phyloP scores from a whole-genome alignment of 23 tunicate genomes.

The Trididemnum miniatum region DNA sequence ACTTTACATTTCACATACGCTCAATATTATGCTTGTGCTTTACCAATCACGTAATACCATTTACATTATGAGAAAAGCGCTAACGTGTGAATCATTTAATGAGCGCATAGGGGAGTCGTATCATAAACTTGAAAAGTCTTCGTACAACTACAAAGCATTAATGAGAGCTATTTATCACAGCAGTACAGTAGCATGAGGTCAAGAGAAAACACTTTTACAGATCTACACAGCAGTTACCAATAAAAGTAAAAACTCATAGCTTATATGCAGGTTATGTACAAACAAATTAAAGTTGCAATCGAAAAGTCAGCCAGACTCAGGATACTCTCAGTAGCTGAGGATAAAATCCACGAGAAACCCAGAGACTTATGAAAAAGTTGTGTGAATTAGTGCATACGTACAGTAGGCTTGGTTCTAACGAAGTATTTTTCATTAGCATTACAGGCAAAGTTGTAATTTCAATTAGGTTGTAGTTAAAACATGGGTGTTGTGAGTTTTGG shows the following conservation, averaged over 20 bases:
- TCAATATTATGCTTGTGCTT: no score
- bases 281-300: no score
- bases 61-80: not conserved
- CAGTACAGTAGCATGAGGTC: no score
- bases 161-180: no score
- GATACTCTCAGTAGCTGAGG: not conserved
- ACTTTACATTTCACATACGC: no score
- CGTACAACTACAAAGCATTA: no score
- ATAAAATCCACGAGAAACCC: not conserved
- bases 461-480: constrained; percentile 14
- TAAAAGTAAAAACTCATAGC: no score
- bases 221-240: no score
- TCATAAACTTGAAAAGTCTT: no score
- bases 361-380: not conserved
- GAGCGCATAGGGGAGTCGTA: not conserved
- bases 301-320: not conserved
- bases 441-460: not conserved
- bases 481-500: constrained; percentile 30
- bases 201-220: no score
- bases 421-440: constrained; percentile 6
- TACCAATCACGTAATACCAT: no score
- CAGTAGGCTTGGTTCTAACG: constrained; percentile 1
- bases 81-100: not conserved
- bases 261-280: no score
- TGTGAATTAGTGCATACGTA: not conserved